Base-by-base conservation (phyloP, 2,113 vertebrate species). In the Caranx ignobilis region DNA sequence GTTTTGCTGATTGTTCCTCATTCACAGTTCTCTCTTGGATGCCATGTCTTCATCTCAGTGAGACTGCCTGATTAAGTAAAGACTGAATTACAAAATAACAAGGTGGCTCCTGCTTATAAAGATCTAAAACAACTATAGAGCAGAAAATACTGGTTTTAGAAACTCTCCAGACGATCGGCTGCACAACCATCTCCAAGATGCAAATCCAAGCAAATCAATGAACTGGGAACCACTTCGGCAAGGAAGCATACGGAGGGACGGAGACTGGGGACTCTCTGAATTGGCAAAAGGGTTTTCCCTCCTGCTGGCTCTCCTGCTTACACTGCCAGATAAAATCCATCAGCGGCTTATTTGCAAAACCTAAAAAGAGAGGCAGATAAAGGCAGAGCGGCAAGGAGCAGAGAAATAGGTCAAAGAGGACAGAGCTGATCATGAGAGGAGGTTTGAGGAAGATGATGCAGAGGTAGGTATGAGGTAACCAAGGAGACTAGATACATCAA, bases 341-440 rank as follows among this genome's bases (percentile, higher is more conserved):
- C 57, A 59, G 61, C 39, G 57, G 59, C 64, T 68, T 68, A 12
- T 71, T 71, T 57, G 55, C 13, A 48, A 71, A 75, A 11, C 4
- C 32, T 19, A 1, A 1, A 60, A 43, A n/a, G 2, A 54, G 19
- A 45, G 12, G 13, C 15, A 37, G 63, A 19, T 19, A 35, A 41
- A 12, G 37, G 13, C 1, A 47, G 6, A 35, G 19, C 10, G 15
- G 11, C 4, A 6, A 34, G 13, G 18, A 45, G 21, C 2, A 59
- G 6, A 31, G 6, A 21, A 39, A 32, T 6, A 21, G 43, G 26
- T 71, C 32, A 47, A 37, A 39, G 75, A 62, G 9, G 34, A 18
- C 18, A 64, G 26, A 13, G 62, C 11, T 43, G 72, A 41, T 57
- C 55, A 19, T n/a, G 59, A 60, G 32, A 60, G 43, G 19, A n/a